Base-by-base conservation (phyloP, 2,797 vertebrate species). In the Schizopygopsis malacanthus region DNA sequence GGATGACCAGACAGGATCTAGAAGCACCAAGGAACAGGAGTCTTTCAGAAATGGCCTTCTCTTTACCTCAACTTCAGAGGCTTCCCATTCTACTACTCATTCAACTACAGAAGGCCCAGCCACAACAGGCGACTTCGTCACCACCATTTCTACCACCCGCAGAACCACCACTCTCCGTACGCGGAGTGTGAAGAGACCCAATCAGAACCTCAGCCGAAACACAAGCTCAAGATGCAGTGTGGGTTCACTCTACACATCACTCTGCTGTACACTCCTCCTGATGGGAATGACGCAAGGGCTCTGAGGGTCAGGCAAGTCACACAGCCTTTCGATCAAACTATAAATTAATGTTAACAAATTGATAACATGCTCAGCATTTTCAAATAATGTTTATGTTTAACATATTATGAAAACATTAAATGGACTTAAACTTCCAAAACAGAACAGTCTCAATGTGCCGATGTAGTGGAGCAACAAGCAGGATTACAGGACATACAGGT, bases 161-260 rank as follows among this genome's bases (percentile, higher is more conserved):
- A 95, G 91, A 86, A 95, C 93, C 22, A 92, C 93, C 69, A 95
- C 94, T 15, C 93, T 95, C 45, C 93, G 95, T 77, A 94, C 95
- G 61, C 91, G 95, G 81, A 95, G 94, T 9, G 95, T 95, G 79
- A 92, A 94, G 77, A 93, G 92, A 86, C 90, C 93, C 69, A 95
- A 94, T 87, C 91, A 94, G 87, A 90, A 93, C 5, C 39, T 85
- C 33, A 78, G 85, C 39, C 87, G 80, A 84, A 93, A 84, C 84
- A 85, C 82, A 45, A 79, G 89, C 70, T 81, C 79, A 0, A 41
- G 79, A 63, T 54, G 41, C 2, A 8, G 67, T n/a, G 28, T 52
- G 8, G 33, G 72, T 83, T 91, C 79, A 25, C 61, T 6, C 0
- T 20, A 89, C 12, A 50, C 69, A 22, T 11, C 90, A 33, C 54